Evolutionary conservation across 2,888 invertebrate genomes (phyloP).

Genomic region (Dendrolimus houi): DNA sequence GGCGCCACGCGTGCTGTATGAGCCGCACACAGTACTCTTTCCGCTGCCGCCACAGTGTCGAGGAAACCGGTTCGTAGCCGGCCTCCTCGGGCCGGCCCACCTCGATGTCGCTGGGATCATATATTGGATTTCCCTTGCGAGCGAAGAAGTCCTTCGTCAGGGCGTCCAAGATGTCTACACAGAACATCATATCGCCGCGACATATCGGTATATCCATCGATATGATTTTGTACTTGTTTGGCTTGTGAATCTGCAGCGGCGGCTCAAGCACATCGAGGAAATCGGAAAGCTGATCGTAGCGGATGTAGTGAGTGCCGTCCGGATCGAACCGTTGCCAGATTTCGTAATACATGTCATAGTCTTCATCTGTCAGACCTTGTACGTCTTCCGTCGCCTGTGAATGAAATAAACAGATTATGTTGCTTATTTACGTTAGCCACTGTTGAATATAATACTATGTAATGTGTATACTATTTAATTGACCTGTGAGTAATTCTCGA

Average conservation of each 20-base stretch:
- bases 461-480: neutral
- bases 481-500: conserved; percentile 97
- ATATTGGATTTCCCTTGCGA: conserved; percentile 95
- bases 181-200: conserved; percentile 97
- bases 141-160: conserved; percentile 99
- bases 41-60: conserved; percentile 95
- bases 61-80: conserved; percentile 95
- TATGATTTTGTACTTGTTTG: conserved; percentile 99
- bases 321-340: conserved; percentile 99
- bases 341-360: conserved; percentile 99
- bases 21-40: conserved; percentile 97
- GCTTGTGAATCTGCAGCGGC: conserved; percentile 97
- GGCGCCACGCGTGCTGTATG: conserved; percentile 96
- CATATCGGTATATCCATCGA: conserved; percentile 99
- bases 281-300: conserved; percentile 94
- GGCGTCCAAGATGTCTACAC: conserved; percentile 98
- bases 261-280: conserved; percentile 97
- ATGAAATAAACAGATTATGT: neutral
- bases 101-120: conserved; percentile 93
- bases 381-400: conserved; percentile 95
- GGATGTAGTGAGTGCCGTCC: conserved; percentile 97
- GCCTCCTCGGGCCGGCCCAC: conserved; percentile 90
- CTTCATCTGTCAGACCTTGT: conserved; percentile 97
- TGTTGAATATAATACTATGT: neutral
- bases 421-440: neutral